Conservation (phyloP, 2,888 invertebrate genomes). For the Panzeria rudis region DNA sequence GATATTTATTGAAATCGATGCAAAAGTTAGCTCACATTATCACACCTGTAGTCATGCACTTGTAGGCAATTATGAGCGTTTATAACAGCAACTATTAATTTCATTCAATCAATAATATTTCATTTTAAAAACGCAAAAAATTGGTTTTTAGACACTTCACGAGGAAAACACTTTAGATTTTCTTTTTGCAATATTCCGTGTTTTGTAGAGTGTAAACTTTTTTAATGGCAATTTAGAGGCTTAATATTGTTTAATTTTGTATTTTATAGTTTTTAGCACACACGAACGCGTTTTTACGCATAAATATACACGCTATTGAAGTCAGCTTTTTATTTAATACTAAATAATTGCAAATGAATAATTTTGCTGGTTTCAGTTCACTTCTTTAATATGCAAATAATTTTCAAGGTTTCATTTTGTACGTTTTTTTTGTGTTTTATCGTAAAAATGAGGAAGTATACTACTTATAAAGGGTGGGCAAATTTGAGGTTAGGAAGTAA, state of each 20-base stretch:
- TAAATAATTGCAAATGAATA: background rate
- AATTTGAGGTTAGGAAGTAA: no score
- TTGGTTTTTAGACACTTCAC: background rate
- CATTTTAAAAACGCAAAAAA: background rate
- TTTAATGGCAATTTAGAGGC: conserved; percentile 10
- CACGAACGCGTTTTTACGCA: conserved; percentile 5
- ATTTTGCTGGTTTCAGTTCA: conserved; percentile 25
- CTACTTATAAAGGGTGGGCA: background rate
- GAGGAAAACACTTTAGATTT: background rate
- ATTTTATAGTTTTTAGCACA: background rate
- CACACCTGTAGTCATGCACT: background rate
- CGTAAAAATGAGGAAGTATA: conserved; percentile 43
- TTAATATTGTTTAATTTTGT: conserved; percentile 16
- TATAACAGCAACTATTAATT: background rate
- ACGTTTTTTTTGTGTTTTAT: conserved; percentile 15
- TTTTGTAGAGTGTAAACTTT: conserved; percentile 18
- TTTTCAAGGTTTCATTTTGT: conserved; percentile 53
- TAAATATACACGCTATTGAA: conserved; percentile 1
- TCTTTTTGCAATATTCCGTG: background rate
- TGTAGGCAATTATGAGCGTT: background rate
- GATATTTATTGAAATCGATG: conserved; percentile 46
- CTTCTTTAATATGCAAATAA: conserved; percentile 37
- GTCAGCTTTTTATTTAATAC: background rate
- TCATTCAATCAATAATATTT: background rate
- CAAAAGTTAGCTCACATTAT: conserved; percentile 1